Evolutionary conservation across 2,797 vertebrate species (phyloP), one percentile per base, ranked within the genome.

Genomic region (Kryptolebias ocellatus): DNA sequence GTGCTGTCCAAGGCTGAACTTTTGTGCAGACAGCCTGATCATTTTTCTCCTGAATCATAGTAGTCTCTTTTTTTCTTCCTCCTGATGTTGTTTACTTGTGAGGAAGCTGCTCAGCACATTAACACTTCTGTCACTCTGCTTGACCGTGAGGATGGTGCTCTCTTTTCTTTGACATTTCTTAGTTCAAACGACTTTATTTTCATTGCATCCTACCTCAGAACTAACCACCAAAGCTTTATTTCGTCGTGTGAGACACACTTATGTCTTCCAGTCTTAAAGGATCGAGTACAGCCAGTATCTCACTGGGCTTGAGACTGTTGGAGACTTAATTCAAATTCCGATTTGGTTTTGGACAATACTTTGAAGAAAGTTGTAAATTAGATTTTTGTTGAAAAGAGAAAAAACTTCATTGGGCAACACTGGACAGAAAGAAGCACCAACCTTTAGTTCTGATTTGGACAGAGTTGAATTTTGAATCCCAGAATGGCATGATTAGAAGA

Each of bases 11-110:
- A 44, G 39, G n/a, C 27, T 44, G 34, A 11, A 28, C 39, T 60
- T 53, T 28, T 28, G 27, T 37, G 16, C 16, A 28, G 31, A 29
- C 64, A 51, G 4, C 8, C 17, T 50, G 54, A 50, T 42, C 20
- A 24, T 28, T 56, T 65, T 66, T 53, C 46, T 66, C 9, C 34
- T 27, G 29, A 66, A 51, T 18, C 16, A 27, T 34, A 17, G 46
- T 37, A 4, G 34, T 31, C 4, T 31, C 16, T 18, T 53, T 18
- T 46, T 42, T 42, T 24, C 20, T 24, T 24, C 20, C 39, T 42
- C 39, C 11, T 29, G 2, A 53, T 14, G 17, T 37, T 50, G 3
- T 37, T 66, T 39, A 24, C 49, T 54, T 46, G 42, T 52, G 49
- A 67, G 31, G 16, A 59, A 45, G n/a, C 37, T 59, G 16, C 11